Evolutionary conservation across 2,888 invertebrate species (phyloP).

Genomic region (Drosophila melanosoma): DNA sequence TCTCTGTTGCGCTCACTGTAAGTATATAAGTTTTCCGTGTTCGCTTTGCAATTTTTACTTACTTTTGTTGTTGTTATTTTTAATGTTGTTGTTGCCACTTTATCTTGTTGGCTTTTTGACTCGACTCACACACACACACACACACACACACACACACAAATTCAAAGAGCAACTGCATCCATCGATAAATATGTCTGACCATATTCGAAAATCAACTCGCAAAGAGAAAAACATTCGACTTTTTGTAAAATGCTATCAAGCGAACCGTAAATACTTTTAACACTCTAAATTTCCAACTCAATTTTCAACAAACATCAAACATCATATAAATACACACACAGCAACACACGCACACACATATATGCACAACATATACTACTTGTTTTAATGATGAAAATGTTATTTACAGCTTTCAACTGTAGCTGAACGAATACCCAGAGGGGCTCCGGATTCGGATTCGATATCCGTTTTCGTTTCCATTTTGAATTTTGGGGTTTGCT

Average conservation of each 20-base stretch:
- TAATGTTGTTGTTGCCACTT: slow-evolving; percentile 39
- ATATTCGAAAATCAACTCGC: slow-evolving; percentile 49
- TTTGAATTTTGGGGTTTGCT: slow-evolving; percentile 27
- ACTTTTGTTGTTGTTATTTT: slow-evolving; percentile 30
- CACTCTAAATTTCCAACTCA: slow-evolving; percentile 73
- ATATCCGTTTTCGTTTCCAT: slow-evolving; percentile 19
- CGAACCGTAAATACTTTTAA: slow-evolving; percentile 69
- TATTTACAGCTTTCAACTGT: slow-evolving; percentile 70
- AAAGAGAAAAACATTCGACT: slow-evolving; percentile 36
- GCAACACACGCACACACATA: not conserved
- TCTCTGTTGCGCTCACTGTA: slow-evolving; percentile 19
- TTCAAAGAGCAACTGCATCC: slow-evolving; percentile 20
- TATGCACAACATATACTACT: slow-evolving; percentile 30
- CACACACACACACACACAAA: slow-evolving; percentile 5
- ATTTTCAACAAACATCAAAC: slow-evolving; percentile 51
- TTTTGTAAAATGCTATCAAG: slow-evolving; percentile 58
- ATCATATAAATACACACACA: slow-evolving; percentile 10
- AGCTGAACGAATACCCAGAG: slow-evolving; percentile 35
- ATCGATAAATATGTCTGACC: slow-evolving; percentile 37
- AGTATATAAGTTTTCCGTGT: slow-evolving; percentile 40
- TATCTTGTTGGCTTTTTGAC: slow-evolving; percentile 50
- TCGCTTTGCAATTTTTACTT: slow-evolving; percentile 44
- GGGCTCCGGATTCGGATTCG: slow-evolving; percentile 1
- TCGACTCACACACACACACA: slow-evolving; percentile 12
- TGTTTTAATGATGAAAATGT: slow-evolving; percentile 75